phyloP scores from a whole-genome alignment of 2,113 vertebrate genomes.

The Polyodon spathula region DNA sequence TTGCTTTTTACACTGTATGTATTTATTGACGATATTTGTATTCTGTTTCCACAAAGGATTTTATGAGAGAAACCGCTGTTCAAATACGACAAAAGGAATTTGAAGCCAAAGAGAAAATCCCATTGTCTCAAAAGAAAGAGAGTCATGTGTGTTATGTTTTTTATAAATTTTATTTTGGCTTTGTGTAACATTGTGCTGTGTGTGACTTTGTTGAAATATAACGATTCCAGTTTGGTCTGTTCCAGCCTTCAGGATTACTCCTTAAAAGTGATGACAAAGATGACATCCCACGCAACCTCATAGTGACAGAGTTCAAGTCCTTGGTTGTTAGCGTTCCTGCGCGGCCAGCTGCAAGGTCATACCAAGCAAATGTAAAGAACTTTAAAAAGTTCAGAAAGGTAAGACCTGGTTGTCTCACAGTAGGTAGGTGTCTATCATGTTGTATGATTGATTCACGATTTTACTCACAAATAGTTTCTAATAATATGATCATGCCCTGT shows the following conservation, averaged over 20 bases:
- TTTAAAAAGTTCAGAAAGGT: slow-evolving; percentile 92
- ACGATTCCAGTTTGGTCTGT: slow-evolving; percentile 1
- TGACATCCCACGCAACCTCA: slow-evolving; percentile 58
- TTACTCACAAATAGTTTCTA: no score
- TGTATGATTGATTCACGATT: not conserved
- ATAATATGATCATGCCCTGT: no score
- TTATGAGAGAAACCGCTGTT: slow-evolving; percentile 16
- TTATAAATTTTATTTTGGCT: slow-evolving; percentile 1
- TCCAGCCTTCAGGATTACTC: slow-evolving; percentile 27
- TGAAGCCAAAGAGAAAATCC: slow-evolving; percentile 13
- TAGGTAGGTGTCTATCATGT: not conserved
- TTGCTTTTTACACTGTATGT: slow-evolving; percentile 23
- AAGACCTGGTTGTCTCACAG: slow-evolving; percentile 27
- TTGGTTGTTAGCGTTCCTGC: slow-evolving; percentile 53
- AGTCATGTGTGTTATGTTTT: slow-evolving; percentile 27
- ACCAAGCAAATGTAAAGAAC: slow-evolving; percentile 53
- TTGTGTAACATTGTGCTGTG: not conserved
- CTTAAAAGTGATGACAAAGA: slow-evolving; percentile 31
- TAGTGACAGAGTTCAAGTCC: slow-evolving; percentile 74
- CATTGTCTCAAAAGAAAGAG: slow-evolving; percentile 37
- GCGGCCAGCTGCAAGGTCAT: slow-evolving; percentile 26
- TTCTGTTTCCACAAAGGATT: no score
- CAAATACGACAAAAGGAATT: slow-evolving; percentile 32
- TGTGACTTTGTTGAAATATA: not conserved
- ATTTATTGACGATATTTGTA: no score